Base-by-base conservation (phyloP, 2,888 invertebrate species). In the Malachius bipustulatus region DNA sequence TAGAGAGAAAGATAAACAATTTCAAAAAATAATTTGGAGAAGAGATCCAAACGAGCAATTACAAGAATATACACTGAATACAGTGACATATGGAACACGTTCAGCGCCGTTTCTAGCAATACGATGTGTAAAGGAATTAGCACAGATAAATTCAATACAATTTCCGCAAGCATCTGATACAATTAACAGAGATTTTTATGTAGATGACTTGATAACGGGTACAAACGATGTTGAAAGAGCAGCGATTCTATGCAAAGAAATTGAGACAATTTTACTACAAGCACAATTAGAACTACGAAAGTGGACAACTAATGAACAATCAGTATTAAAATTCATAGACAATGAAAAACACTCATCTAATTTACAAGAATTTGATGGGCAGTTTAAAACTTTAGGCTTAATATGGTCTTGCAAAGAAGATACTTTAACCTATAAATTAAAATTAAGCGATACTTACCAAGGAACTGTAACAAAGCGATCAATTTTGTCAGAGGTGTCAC, bases 121-220 rank as follows among this genome's bases (percentile, higher is more conserved):
- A 8, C 29, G 29, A 8, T 10, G 10, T 10, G n/a, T 29, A 29
- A 8, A 29, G 8, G 11, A 6, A 29, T 10, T 6, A 8, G 29
- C 29, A 10, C 10, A 29, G n/a, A 12, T 10, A 10, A 12, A 29
- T 10, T 12, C n/a, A 8, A 8, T 10, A 10, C 29, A 10, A 8
- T 10, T 29, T 10, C 29, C 29, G 11, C 11, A 10, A 29, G 29
- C 29, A 10, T 29, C 29, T 10, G 11, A 10, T 8, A 24, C n/a
- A 9, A 12, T 29, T 6, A 29, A 29, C n/a, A n/a, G 29, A n/a
- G 29, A 29, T 29, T 29, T 29, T 8, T 29, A n/a, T n/a, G n/a
- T n/a, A n/a, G n/a, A n/a, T n/a, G n/a, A n/a, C n/a, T n/a, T n/a
- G n/a, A n/a, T n/a, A n/a, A n/a, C n/a, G n/a, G n/a, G n/a, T n/a